Evolutionary conservation across 2,888 invertebrate genomes (phyloP), one percentile per base, ranked within the genome.

Genomic region (Cataglyphis cursor): DNA sequence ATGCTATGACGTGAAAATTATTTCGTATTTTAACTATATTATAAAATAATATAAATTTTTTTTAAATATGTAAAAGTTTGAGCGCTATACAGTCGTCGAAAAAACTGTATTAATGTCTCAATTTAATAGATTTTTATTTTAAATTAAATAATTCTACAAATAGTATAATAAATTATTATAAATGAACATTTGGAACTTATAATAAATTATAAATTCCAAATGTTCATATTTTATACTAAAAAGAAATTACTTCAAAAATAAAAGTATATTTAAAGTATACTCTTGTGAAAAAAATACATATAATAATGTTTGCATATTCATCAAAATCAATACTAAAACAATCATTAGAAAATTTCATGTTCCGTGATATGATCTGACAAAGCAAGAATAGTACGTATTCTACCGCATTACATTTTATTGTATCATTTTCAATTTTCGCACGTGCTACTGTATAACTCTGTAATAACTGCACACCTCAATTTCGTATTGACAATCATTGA

Each of bases 351-450:
- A 59, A 70, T 59, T 10, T n/a, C 24, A n/a, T n/a, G 28, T 28
- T 5, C 5, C 18, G 15, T 8, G 10, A 24, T 8, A 38, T 15
- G 10, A 10, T 48, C 0, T 21, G 41, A 24, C 68, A 18, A 61
- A 70, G 44, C 31, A 18, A 18, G 44, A 78, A 70, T 38, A 44
- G n/a, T 24, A 24, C 51, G 8, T 65, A 54, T 28, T n/a, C 54
- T 54, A 41, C 21, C n/a, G 31, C 12, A 12, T 35, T 35, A 44
- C 31, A 31, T 41, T 75, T 78, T 59, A 44, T 78, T 41, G 70
- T 48, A 61, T 80, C 59, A 31, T 70, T 78, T 70, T 70, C 78
- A 57, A 61, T 80, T 80, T 80, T 72, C 72, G 44, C 72, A 72
- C 24, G 44, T 48, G 59, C 59, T 18, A 15, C 41, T n/a, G 2